Base-by-base conservation (phyloP, 2,888 invertebrate species). In the Keiferia lycopersicella region DNA sequence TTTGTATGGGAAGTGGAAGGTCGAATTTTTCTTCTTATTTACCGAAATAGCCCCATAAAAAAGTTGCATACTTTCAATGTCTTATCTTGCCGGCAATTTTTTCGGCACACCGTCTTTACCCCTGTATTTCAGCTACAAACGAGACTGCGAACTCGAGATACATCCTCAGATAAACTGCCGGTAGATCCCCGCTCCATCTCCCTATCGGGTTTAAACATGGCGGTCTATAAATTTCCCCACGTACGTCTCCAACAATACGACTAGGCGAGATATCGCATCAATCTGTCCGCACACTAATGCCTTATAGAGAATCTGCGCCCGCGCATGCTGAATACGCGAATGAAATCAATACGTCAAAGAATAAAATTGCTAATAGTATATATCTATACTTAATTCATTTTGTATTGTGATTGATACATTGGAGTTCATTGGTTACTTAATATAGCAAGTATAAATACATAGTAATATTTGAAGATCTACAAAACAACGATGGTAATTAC, bases 221-320 rank as follows among this genome's bases (percentile, higher is more conserved):
- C 56, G 56, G n/a, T 34, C 30, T 59, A 65, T 65, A 63, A 65
- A 63, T 65, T 48, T 51, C 53, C n/a, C n/a, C 26, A 34, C 26
- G 26, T 26, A 26, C 26, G 59, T 58, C 53, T 34, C 39, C 73
- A 67, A 70, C 76, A 77, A 76, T 76, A 78, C 75, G 74, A 71
- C 73, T 69, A 67, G 62, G 67, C 34, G 61, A 66, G 73, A 75
- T 82, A 84, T 82, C 66, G 72, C 81, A 79, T 83, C 82, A 76
- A 77, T 76, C 78, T 72, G 72, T 68, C 76, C 66, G 65, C 30
- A n/a, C 34, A 68, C 71, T 71, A 73, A 74, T 74, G 72, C 82
- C 81, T 73, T 80, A 79, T 81, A 82, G 65, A 79, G 79, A 62
- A 45, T 18, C 22, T 64, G 34, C 41, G 2, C 66, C 50, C 16